Evolutionary conservation across 2,888 invertebrate species (phyloP).

Genomic region (Athalia circularis): DNA sequence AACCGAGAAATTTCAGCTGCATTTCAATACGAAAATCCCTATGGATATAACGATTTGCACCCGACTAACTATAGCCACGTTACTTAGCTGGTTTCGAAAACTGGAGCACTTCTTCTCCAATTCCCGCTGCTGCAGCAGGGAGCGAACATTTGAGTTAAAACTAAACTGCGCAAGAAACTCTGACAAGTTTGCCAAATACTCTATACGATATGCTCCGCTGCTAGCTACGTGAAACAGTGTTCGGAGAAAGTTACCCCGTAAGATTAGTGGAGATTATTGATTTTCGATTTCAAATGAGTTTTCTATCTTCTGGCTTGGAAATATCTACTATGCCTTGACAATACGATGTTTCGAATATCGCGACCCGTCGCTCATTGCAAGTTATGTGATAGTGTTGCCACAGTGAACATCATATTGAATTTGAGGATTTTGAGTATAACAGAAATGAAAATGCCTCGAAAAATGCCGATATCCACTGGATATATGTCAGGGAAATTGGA

Average conservation of each 20-base stretch:
- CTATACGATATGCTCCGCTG: not conserved
- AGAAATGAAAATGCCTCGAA: not conserved
- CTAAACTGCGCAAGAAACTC: slow-evolving; percentile 13
- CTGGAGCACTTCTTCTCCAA: slow-evolving; percentile 17
- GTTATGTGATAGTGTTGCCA: no score
- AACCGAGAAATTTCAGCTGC: slow-evolving; percentile 22
- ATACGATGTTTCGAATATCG: no score
- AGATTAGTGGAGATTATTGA: not conserved
- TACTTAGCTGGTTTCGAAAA: slow-evolving; percentile 21
- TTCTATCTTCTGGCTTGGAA: no score
- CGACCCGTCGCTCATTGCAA: no score
- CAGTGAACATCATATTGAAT: not conserved
- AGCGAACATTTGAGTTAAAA: not conserved
- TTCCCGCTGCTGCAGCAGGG: not conserved
- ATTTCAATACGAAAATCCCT: not conserved
- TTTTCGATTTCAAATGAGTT: not conserved
- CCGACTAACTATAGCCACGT: not conserved
- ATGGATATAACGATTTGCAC: slow-evolving; percentile 8
- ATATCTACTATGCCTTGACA: no score
- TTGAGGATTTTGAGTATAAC: not conserved
- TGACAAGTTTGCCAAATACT: slow-evolving; percentile 6
- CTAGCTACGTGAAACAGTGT: not conserved
- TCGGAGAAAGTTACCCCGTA: not conserved
- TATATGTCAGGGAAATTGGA: not conserved
- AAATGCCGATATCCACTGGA: not conserved